These are phyloP conservation scores for Nemopilema nomurai DNA, from an alignment of 30 jellyfish, hydroid and myxozoan species.

Conservation along the genomic window DNA sequence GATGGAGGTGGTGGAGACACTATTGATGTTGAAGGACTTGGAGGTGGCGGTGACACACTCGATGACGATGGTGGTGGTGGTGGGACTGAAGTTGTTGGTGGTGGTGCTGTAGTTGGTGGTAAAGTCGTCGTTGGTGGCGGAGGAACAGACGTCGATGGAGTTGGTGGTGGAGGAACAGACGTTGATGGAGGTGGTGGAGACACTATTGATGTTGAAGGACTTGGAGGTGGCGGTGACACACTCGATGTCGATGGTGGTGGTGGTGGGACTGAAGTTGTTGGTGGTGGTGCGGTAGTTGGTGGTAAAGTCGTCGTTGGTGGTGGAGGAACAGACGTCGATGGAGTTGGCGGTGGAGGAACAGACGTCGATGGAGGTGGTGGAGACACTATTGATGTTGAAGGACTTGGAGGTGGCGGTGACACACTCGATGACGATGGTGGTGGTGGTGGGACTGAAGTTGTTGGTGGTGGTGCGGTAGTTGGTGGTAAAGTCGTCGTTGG, in stretches of 20 bases:
- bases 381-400: not conserved
- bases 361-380: not conserved
- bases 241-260: slow-evolving; percentile 2
- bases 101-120: not conserved
- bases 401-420: not conserved
- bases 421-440: slow-evolving; percentile 10
- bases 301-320: not conserved
- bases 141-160: slow-evolving; percentile 3
- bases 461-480: not conserved
- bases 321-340: not conserved
- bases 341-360: not conserved
- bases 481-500: not conserved
- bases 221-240: too few relatives aligned
- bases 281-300: slow-evolving; percentile 4
- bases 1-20: slow-evolving; percentile 1
- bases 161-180: too few relatives aligned
- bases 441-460: too few relatives aligned
- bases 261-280: not conserved
- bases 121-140: too few relatives aligned
- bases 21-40: slow-evolving; percentile 16
- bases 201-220: too few relatives aligned
- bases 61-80: too few relatives aligned
- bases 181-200: too few relatives aligned
- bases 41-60: too few relatives aligned
- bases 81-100: not conserved